Evolutionary conservation across 2,888 invertebrate genomes (phyloP), one percentile per base, ranked within the genome.

Genomic region (Lathronympha strigana): DNA sequence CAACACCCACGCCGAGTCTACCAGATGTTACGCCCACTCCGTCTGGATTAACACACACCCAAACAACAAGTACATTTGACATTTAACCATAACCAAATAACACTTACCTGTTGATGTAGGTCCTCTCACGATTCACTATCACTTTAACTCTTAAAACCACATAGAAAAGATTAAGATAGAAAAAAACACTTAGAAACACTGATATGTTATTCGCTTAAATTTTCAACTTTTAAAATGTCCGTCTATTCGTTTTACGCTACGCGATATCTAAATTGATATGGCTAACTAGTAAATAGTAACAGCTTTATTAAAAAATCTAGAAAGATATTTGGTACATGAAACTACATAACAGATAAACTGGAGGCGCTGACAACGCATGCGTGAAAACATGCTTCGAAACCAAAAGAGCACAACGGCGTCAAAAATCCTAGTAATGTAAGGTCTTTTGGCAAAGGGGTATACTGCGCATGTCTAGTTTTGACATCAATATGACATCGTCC

Each of bases 11-110:
- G 45, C 21, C 2, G 8, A 40, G 38, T 54, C 53, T 60, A 9
- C 28, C 60, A 69, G 68, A 85, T 82, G 83, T 75, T 84, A 77
- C 79, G 73, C 89, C 89, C 79, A 90, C 90, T 80, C 67, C 68
- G 87, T 89, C 88, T 90, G 81, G 84, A 82, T 86, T 86, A 86
- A 87, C 88, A 83, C 88, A 88, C 84, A 90, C 87, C 68, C 68
- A 31, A 75, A 69, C 75, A 74, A 80, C 67, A 69, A 74, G 72
- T 70, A 73, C 70, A 66, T 73, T 51, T 61, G 55, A 23, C 72
- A 75, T 68, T 73, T 74, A 71, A 75, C 70, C 75, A 77, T 73
- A 79, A 70, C 67, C 69, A 79, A 80, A 79, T 73, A 73, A 70
- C 69, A 81, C 86, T 72, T 86, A 91, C 91, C 90, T 88, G 86